Base-by-base conservation (phyloP, 2,797 vertebrate genomes). In the Mus minutoides region DNA sequence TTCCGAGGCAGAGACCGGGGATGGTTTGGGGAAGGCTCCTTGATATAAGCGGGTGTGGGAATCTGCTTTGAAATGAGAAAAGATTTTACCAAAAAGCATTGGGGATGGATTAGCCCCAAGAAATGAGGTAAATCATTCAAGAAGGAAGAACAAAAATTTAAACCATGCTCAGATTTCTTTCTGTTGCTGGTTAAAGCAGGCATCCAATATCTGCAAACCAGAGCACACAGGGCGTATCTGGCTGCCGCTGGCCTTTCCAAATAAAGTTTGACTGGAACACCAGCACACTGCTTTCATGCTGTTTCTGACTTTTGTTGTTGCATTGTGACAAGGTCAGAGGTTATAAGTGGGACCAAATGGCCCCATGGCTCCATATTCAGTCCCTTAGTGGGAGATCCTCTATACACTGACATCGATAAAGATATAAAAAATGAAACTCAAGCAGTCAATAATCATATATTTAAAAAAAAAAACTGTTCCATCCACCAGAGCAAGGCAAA, bases 11-110 rank as follows among this genome's bases (percentile, higher is more conserved):
- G 75, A 8, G 60, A 34, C 60, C 37, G 16, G 92, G 76, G 77
- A 69, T 67, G 60, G 62, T 62, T 52, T 52, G 11, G 43, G 91
- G 75, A 69, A n/a, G 46, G 9, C 21, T 67, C 40, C 24, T 73
- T 56, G 29, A n/a, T 60, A 7, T 16, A 54, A 17, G n/a, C 29
- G 46, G 88, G 64, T 86, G 58, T 88, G 75, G 60, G 80, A 84
- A 84, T 43, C 34, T 3, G 54, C 40, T 87, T 90, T 60, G 86
- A 88, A 96, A 67, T 80, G 43, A 95, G 91, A 77, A 43, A 11
- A 64, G 29, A 90, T 58, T 90, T 90, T 84, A 54, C 12, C 52
- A 87, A 84, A 88, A 43, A 75, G 24, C 9, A 46, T 12, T 19
- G 58, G 58, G 40, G 77, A 26, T 71, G 29, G 64, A 75, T 96